Evolutionary conservation across 2,797 vertebrate genomes (phyloP).

Genomic region (Alectoris magna): DNA sequence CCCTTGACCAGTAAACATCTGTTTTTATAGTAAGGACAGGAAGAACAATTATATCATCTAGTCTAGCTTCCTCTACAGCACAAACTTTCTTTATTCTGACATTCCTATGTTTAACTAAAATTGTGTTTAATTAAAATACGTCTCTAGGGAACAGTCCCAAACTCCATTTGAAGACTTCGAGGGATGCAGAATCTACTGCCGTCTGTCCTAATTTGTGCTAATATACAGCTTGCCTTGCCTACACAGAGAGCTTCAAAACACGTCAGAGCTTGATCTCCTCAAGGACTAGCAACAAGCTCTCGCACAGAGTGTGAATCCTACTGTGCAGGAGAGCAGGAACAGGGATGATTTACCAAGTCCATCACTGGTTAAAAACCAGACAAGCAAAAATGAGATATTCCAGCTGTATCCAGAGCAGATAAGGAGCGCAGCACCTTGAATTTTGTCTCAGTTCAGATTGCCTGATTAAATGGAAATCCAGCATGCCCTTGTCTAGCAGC

Average conservation of each 20-base stretch:
- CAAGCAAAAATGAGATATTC: neutral
- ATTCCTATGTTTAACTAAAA: constrained; percentile 9
- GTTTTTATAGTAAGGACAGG: constrained; percentile 38
- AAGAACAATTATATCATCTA: constrained; percentile 51
- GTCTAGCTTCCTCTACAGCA: constrained; percentile 31
- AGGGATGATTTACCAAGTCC: neutral
- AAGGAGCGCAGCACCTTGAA: neutral
- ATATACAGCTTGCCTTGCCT: neutral
- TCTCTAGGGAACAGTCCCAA: neutral
- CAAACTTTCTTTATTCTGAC: neutral
- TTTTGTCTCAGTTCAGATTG: neutral
- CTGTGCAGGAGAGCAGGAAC: neutral
- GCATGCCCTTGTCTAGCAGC: neutral
- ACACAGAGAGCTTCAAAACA: neutral
- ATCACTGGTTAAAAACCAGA: neutral
- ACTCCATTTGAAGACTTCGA: constrained; percentile 5
- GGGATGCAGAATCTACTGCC: neutral
- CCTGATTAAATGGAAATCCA: neutral
- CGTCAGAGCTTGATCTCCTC: neutral
- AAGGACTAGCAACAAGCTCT: neutral
- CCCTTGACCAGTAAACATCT: constrained; percentile 36
- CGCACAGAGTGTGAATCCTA: neutral
- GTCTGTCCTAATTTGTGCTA: neutral
- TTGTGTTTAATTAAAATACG: neutral
- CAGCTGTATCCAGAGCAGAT: neutral